Conservation (phyloP, 2,888 invertebrate species). For the Agriotes lineatus region DNA sequence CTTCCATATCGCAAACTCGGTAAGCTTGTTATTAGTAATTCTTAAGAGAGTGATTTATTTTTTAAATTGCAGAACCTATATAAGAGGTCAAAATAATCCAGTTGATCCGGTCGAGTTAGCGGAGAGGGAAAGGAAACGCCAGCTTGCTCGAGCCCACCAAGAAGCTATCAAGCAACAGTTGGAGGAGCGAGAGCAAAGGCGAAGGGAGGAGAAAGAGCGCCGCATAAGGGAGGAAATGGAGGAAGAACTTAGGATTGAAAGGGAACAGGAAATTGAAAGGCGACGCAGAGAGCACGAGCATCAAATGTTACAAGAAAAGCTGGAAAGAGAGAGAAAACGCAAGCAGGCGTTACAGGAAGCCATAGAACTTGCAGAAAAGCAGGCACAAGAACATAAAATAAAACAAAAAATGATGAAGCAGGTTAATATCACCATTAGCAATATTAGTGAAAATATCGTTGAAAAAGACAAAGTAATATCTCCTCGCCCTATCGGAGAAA, state of each 20-base stretch:
- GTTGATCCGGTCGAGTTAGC: constrained; percentile 83
- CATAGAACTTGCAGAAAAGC: constrained; percentile 81
- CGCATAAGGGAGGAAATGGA: constrained; percentile 82
- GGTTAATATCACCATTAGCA: constrained; percentile 63
- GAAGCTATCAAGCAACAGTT: constrained; percentile 87
- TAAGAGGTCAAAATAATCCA: constrained; percentile 89
- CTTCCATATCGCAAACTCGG: constrained; percentile 57
- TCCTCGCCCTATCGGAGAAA: constrained; percentile 26
- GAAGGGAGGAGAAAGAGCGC: constrained; percentile 82
- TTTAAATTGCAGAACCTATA: constrained; percentile 70
- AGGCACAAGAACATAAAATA: constrained; percentile 70
- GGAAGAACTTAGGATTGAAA: constrained; percentile 82
- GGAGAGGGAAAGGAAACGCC: constrained; percentile 84
- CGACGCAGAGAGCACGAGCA: constrained; percentile 81
- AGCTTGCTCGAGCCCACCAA: constrained; percentile 88
- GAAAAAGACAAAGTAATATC: constrained; percentile 56
- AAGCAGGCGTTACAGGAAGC: constrained; percentile 83
- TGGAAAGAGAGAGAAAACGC: constrained; percentile 79
- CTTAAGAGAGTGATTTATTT: background rate
- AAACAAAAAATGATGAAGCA: constrained; percentile 56
- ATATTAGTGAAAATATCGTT: constrained; percentile 65
- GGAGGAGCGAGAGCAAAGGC: constrained; percentile 82
- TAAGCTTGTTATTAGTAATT: constrained; percentile 43
- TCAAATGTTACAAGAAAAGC: constrained; percentile 74
- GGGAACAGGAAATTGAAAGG: constrained; percentile 79